A percentile compares a stretch with the other conserved stretches of the same genome.
phyloP scores from a whole-genome alignment of 2,113 vertebrate species.

The Paraplagusia blochii region DNA sequence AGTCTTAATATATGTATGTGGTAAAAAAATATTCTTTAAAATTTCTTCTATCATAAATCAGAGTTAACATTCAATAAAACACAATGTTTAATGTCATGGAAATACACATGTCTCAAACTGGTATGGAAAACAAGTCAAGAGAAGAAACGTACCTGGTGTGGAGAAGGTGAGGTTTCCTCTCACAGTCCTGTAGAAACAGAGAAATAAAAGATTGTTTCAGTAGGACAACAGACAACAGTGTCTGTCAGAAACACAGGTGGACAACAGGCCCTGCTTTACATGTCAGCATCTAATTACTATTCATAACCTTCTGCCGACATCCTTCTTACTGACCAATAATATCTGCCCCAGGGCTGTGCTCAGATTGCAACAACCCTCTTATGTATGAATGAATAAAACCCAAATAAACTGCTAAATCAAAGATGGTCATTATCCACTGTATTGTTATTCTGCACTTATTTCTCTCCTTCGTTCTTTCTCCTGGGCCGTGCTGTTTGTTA shows the following conservation, averaged over 20 bases:
- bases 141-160: conserved; percentile 65
- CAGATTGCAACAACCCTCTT: conserved; percentile 45
- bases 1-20: too few relatives aligned
- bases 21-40: too few relatives aligned
- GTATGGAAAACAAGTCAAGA: conserved; percentile 19
- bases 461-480: conserved; percentile 24
- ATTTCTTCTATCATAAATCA: too few relatives aligned
- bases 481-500: conserved; percentile 51
- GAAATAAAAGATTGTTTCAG: conserved; percentile 51
- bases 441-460: conserved; percentile 51
- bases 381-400: conserved; percentile 46
- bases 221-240: conserved; percentile 43
- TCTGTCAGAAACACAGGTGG: conserved; percentile 32
- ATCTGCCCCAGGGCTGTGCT: conserved; percentile 50
- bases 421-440: conserved; percentile 50
- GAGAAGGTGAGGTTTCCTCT: conserved; percentile 45
- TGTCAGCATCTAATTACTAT: conserved; percentile 49
- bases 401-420: conserved; percentile 56
- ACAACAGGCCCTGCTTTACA: conserved; percentile 37
- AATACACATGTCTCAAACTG: neutral
- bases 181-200: conserved; percentile 70
- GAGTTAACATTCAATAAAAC: too few relatives aligned
- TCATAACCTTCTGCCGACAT: conserved; percentile 48
- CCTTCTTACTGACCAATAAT: conserved; percentile 58
- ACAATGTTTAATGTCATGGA: too few relatives aligned